Percentiles rank a stretch among this genome's conserved stretches.
Evolutionary conservation across 2,888 invertebrate species (phyloP).

Genomic region (Octodonta nipae): DNA sequence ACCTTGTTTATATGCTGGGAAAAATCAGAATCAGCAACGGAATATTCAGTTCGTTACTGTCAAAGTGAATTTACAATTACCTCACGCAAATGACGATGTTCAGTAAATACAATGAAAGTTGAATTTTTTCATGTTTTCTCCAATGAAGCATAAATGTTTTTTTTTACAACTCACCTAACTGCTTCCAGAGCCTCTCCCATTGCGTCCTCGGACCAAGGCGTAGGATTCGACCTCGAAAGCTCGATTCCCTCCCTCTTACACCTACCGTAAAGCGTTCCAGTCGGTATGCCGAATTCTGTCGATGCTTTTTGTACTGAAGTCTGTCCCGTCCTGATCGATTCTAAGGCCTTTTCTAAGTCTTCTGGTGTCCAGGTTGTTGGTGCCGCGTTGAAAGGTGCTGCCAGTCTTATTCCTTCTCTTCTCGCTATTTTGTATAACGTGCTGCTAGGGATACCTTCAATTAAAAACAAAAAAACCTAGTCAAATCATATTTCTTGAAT

Average conservation of each 20-base stretch:
- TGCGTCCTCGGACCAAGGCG: slow-evolving; percentile 86
- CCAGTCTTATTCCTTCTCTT: slow-evolving; percentile 74
- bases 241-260: slow-evolving; percentile 85
- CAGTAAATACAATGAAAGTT: no score
- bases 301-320: slow-evolving; percentile 77
- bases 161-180: slow-evolving; percentile 51
- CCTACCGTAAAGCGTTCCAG: slow-evolving; percentile 75
- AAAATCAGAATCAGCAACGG: no score
- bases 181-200: slow-evolving; percentile 84
- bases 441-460: slow-evolving; percentile 69
- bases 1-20: no score
- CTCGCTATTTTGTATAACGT: slow-evolving; percentile 84
- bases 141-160: not conserved
- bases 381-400: slow-evolving; percentile 82
- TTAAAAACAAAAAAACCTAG: slow-evolving; percentile 9
- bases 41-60: no score
- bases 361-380: slow-evolving; percentile 79
- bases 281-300: slow-evolving; percentile 75
- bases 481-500: no score
- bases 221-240: slow-evolving; percentile 75
- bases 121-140: no score
- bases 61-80: no score
- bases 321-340: slow-evolving; percentile 66
- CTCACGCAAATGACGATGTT: no score
- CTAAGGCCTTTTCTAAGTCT: slow-evolving; percentile 69